Evolutionary conservation across 2,113 vertebrate species (phyloP).

Genomic region (Hiodon alosoides): DNA sequence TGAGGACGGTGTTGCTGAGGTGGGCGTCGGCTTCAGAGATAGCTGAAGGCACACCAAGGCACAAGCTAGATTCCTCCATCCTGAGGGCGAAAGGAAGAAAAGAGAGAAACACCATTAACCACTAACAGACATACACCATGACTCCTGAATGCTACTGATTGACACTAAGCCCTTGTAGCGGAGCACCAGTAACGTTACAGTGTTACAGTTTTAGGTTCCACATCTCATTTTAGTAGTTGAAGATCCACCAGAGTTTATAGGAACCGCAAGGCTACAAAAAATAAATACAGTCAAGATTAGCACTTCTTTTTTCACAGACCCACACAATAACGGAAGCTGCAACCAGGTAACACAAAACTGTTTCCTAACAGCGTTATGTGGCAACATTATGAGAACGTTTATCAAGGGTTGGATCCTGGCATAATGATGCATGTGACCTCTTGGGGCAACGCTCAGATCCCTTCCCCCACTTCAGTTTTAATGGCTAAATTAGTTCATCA

Average conservation of each 20-base stretch:
- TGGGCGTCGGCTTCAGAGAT: constrained; percentile 84
- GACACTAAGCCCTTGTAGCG: no score
- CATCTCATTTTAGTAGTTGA: no score
- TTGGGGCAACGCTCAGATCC: no score
- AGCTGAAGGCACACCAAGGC: constrained; percentile 93
- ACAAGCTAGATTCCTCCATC: constrained; percentile 99
- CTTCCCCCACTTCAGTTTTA: no score
- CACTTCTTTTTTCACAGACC: constrained; percentile 39
- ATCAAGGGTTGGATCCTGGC: no score
- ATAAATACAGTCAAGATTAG: constrained; percentile 36
- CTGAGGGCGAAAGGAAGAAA: constrained; percentile 60
- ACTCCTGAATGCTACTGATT: no score
- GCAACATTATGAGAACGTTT: no score
- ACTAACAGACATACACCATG: no score
- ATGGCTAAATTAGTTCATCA: no score
- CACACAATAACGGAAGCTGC: constrained; percentile 44
- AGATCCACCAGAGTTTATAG: neutral
- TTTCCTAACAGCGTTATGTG: no score
- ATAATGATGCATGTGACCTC: no score
- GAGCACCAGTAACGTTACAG: no score
- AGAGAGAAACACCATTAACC: neutral
- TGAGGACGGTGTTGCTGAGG: constrained; percentile 86
- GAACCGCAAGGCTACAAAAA: constrained; percentile 25
- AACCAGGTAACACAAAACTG: constrained; percentile 27
- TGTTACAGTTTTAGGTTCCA: neutral